Evolutionary conservation across 2,113 vertebrate genomes (phyloP).

Genomic region (Poeciliopsis turrubarensis): DNA sequence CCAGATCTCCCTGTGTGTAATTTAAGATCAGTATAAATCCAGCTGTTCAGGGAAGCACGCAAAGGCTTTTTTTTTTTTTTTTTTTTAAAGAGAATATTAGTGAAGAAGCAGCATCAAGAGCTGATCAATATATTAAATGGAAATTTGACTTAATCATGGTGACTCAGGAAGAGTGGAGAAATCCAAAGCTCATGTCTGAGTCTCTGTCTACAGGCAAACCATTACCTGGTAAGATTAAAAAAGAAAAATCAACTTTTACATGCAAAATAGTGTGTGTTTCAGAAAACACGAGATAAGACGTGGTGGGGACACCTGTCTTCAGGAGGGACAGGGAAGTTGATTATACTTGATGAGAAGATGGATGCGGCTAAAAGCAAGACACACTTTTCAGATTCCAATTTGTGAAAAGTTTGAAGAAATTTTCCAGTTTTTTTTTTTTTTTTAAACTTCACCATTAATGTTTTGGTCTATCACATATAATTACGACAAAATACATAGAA

Average conservation of each 20-base stretch:
- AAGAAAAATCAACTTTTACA: neutral
- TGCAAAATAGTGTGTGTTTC: neutral
- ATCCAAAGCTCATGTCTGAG: neutral
- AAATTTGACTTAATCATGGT: neutral
- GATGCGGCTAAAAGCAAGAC: no score
- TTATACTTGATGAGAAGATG: neutral
- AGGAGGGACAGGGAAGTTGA: no score
- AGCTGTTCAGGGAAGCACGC: neutral
- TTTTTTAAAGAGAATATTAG: neutral
- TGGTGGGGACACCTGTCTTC: neutral
- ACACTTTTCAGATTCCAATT: neutral
- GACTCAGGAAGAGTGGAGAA: no score
- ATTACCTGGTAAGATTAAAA: neutral
- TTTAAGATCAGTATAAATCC: neutral
- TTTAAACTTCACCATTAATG: neutral
- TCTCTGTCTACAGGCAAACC: no score
- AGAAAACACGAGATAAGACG: neutral
- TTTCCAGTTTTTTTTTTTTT: no score
- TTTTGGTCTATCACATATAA: no score
- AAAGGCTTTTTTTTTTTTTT: neutral
- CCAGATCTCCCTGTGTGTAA: neutral
- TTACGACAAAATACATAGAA: no score
- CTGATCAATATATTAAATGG: neutral
- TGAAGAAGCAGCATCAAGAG: neutral
- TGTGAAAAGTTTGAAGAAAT: no score